Evolutionary conservation across 2,113 vertebrate species (phyloP).

Genomic region (Dascyllus trimaculatus): DNA sequence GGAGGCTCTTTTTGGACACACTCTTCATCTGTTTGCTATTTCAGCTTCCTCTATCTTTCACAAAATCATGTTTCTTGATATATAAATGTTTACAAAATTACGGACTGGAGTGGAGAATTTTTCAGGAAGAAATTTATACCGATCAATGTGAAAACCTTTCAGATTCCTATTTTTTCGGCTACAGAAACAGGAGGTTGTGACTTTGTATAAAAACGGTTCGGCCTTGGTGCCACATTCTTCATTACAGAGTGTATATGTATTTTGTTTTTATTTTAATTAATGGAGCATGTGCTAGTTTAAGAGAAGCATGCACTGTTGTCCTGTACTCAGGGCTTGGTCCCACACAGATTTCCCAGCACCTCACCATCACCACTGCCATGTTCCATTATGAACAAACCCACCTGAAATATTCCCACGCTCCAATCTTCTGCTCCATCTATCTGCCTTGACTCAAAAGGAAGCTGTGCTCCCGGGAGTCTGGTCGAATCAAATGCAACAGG

Average conservation of each 20-base stretch:
- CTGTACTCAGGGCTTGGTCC: constrained; percentile 77
- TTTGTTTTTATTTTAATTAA: constrained; percentile 31
- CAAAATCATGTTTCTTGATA: constrained; percentile 53
- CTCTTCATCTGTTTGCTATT: constrained; percentile 38
- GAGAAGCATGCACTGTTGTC: constrained; percentile 76
- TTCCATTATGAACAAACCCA: constrained; percentile 46
- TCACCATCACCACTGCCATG: constrained; percentile 34
- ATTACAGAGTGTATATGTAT: constrained; percentile 19
- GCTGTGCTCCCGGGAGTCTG: constrained; percentile 50
- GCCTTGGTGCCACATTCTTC: constrained; percentile 42
- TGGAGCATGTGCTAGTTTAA: constrained; percentile 77
- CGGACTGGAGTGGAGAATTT: constrained; percentile 34
- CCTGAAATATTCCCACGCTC: constrained; percentile 59
- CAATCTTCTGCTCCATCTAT: constrained; percentile 52
- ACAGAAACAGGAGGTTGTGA: constrained; percentile 51
- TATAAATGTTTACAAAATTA: constrained; percentile 78
- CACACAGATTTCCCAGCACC: not conserved
- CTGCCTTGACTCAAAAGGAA: constrained; percentile 56
- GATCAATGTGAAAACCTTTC: constrained; percentile 64
- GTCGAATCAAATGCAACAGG: constrained; percentile 69
- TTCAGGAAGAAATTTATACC: constrained; percentile 67
- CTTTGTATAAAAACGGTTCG: constrained; percentile 63
- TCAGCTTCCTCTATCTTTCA: constrained; percentile 57
- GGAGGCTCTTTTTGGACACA: constrained; percentile 5
- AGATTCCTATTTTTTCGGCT: constrained; percentile 62